Base-by-base conservation (phyloP, 2,113 vertebrate species). In the Ammospiza nelsoni region DNA sequence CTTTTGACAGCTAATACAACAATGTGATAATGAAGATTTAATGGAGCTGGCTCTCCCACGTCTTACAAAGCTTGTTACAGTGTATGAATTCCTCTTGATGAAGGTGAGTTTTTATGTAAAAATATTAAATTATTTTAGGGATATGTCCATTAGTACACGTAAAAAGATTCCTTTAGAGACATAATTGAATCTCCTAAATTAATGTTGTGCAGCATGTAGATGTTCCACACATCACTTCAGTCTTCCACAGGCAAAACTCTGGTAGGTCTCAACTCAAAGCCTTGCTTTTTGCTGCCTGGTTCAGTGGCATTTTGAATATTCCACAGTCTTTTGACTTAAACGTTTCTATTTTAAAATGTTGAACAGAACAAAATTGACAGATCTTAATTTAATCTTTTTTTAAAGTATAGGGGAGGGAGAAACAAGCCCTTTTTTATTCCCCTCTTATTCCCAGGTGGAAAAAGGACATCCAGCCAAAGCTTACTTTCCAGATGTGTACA, bases 81-180 rank as follows among this genome's bases (percentile, higher is more conserved):
- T 99, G 12, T 99, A 98, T 97, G 99, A 99, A 83, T 99, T 99
- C 94, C 98, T 99, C 44, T 97, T 99, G 89, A 98, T 98, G 94
- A 99, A 99, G 99, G 99, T 99, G 78, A 95, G 97, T 82, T 57
- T 69, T 89, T 25, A 71, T 11, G 7, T 75, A 46, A 73, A 77
- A 74, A 55, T 16, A 8, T 18, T 93, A 19, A 55, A 79, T 46
- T 68, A n/a, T 78, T 89, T 79, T 54, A 48, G 58, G 74, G 41
- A 90, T 24, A 41, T 5, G 9, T 41, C 18, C 20, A 27, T 73
- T 68, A 83, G 25, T 29, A 15, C 21, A 37, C 22, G 25, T 61
- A 13, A 87, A 65, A 89, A 82, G 23, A 48, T 63, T 83, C 18
- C 28, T 94, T 71, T 66, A 55, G 59, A 69, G 61, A 44, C 9